A percentile compares a stretch with the other conserved stretches of the same genome.
Conservation (phyloP, 2,888 invertebrate species). For the Blastobasis adustella region DNA sequence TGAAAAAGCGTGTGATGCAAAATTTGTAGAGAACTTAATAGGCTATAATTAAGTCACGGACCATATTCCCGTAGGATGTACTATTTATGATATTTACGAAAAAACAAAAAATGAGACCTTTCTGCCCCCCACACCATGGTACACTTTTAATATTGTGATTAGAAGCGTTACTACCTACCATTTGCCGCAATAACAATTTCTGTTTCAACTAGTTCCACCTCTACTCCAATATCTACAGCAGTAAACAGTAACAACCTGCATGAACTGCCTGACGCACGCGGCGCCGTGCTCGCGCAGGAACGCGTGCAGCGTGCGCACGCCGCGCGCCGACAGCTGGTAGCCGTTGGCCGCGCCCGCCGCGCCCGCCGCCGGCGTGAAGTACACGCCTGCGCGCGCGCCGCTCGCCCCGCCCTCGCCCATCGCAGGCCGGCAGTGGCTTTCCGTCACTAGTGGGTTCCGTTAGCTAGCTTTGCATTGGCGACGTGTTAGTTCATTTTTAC, state of each 20-base stretch:
- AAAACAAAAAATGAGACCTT: too few relatives aligned
- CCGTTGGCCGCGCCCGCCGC: conserved; percentile 72
- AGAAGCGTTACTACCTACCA: too few relatives aligned
- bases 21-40: too few relatives aligned
- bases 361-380: conserved; percentile 51
- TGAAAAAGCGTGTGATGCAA: too few relatives aligned
- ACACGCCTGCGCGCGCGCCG: conserved; percentile 44
- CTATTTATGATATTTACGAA: too few relatives aligned
- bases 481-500: neutral
- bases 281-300: conserved; percentile 79
- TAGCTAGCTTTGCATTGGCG: neutral
- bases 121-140: too few relatives aligned
- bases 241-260: conserved; percentile 73
- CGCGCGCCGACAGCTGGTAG: conserved; percentile 74
- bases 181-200: too few relatives aligned
- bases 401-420: conserved; percentile 37
- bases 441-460: conserved; percentile 1
- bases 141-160: too few relatives aligned
- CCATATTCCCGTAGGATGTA: too few relatives aligned
- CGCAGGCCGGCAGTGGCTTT: neutral
- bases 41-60: too few relatives aligned
- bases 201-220: too few relatives aligned
- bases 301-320: conserved; percentile 76
- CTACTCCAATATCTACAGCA: too few relatives aligned
- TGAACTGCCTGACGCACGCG: conserved; percentile 78